A percentile compares a stretch with the other conserved stretches of the same genome.
These are phyloP conservation scores for Theristicus caerulescens DNA, from an alignment of 2,113 vertebrate genomes.

Conservation along the genomic window DNA sequence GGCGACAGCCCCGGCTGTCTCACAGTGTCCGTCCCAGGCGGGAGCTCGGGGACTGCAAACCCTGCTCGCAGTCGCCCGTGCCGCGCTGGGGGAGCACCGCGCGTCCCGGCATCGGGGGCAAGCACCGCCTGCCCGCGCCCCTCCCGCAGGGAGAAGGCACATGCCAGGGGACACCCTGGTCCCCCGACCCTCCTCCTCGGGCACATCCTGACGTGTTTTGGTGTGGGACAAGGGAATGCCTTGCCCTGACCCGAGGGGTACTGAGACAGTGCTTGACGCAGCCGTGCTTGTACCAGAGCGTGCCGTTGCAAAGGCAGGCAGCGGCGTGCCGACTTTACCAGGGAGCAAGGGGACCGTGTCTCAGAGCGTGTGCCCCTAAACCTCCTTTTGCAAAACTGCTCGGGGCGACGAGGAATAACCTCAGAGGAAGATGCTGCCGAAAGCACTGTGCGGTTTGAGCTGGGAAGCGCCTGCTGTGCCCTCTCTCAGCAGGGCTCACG, in stretches of 20 bases:
- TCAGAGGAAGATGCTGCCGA: not conserved
- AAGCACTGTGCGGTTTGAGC: not conserved
- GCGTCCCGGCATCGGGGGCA: rapidly evolving
- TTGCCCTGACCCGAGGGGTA: not conserved
- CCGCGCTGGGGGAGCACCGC: too few species aligned
- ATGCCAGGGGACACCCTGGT: not conserved
- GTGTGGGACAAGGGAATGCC: not conserved
- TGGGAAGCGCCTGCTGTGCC: not conserved
- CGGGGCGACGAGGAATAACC: rapidly evolving
- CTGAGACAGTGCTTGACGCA: not conserved
- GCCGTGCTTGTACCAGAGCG: not conserved
- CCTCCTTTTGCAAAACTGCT: not conserved
- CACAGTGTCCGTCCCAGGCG: not conserved
- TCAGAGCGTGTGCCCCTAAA: not conserved
- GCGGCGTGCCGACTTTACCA: not conserved
- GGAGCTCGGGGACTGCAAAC: not conserved
- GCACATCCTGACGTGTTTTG: not conserved
- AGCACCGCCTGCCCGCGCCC: rapidly evolving
- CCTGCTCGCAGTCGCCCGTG: not conserved
- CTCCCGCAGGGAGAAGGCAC: not conserved
- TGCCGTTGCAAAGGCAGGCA: not conserved
- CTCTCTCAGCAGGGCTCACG: not conserved
- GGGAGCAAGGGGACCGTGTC: rapidly evolving
- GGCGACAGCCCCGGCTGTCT: not conserved
- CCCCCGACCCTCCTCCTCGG: not conserved